phyloP scores from a whole-genome alignment of 2,797 vertebrate species.

The Schizopygopsis malacanthus region DNA sequence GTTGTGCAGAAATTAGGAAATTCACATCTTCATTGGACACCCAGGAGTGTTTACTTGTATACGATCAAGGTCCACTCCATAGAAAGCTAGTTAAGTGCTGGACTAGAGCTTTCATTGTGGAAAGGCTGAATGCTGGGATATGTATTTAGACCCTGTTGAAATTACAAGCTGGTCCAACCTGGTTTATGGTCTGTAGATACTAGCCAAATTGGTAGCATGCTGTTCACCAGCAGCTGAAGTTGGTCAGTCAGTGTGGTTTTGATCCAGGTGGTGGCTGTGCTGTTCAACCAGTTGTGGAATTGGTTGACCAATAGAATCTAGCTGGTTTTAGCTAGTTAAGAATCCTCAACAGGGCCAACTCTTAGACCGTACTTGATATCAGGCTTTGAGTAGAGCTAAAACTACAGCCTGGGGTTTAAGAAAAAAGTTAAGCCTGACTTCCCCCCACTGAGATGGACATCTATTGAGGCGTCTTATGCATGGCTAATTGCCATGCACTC shows the following conservation, averaged over 20 bases:
- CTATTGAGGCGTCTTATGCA: constrained; percentile 72
- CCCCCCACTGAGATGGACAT: constrained; percentile 70
- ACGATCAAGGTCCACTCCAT: constrained; percentile 6
- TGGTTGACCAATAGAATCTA: background rate
- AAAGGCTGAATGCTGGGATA: background rate
- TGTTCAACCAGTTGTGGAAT: background rate
- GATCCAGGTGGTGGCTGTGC: background rate
- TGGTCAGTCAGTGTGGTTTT: background rate
- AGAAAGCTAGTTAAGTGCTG: background rate
- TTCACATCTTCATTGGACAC: background rate
- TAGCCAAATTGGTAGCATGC: background rate
- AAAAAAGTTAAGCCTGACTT: constrained; percentile 61
- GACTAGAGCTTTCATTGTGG: background rate
- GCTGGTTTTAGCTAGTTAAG: background rate
- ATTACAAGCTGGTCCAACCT: background rate
- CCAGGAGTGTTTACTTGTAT: constrained; percentile 8
- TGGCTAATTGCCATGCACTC: constrained; percentile 78
- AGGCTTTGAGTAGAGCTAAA: constrained; percentile 41
- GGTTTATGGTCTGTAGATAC: background rate
- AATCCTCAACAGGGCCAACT: background rate
- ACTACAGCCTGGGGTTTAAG: constrained; percentile 59
- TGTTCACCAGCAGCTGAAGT: background rate
- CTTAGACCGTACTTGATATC: background rate
- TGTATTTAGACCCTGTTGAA: background rate
- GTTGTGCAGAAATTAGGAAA: constrained; percentile 21